Conservation (phyloP, 2,113 vertebrate genomes). For the Lipophrys pholis region DNA sequence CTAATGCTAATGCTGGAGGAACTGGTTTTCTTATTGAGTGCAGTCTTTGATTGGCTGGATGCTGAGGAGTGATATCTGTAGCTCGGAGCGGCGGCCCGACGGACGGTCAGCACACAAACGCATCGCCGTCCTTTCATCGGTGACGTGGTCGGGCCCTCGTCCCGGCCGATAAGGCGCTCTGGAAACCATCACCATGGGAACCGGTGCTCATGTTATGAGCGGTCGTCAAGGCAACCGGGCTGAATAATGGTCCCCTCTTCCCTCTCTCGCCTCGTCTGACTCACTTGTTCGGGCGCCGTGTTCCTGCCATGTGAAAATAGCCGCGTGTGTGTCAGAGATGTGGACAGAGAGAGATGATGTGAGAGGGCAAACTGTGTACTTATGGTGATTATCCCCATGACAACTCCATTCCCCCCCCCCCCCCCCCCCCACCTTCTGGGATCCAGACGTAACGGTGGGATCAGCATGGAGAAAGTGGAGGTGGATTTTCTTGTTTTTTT, state of each 20-base stretch:
- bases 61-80: too few relatives aligned
- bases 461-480: constrained; percentile 8
- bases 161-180: constrained; percentile 52
- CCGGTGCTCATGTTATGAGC: constrained; percentile 75
- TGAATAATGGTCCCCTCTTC: constrained; percentile 56
- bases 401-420: constrained; percentile 40
- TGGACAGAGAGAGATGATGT: constrained; percentile 16
- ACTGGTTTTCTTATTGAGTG: too few relatives aligned
- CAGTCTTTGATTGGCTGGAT: too few relatives aligned
- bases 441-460: constrained; percentile 37
- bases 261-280: constrained; percentile 45
- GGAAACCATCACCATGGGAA: constrained; percentile 82
- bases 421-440: constrained; percentile 10
- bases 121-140: constrained; percentile 22
- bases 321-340: background rate
- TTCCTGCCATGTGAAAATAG: constrained; percentile 49
- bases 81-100: too few relatives aligned
- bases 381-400: constrained; percentile 43
- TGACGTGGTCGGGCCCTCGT: constrained; percentile 38
- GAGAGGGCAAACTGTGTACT: constrained; percentile 46
- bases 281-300: constrained; percentile 41
- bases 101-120: constrained; percentile 14
- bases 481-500: constrained; percentile 7
- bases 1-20: too few relatives aligned
- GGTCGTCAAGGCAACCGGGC: constrained; percentile 80